These are phyloP conservation scores for Drosophila picticornis DNA, from an alignment of 2,888 invertebrate species.

Conservation along the genomic window DNA sequence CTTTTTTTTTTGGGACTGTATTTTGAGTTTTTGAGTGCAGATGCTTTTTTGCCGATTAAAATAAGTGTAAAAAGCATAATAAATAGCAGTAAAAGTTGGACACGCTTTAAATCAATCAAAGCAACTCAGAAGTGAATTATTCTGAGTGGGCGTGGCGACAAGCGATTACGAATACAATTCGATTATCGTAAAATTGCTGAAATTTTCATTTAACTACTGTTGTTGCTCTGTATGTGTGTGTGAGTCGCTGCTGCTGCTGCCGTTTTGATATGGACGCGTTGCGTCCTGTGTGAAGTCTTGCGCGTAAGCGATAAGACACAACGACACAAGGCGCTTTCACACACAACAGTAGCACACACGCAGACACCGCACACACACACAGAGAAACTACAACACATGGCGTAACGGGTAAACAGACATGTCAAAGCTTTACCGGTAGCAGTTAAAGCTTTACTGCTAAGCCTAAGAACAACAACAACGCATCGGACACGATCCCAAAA, in stretches of 20 bases:
- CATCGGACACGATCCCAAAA: neutral
- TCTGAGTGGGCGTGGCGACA: conserved; percentile 18
- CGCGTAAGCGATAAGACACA: conserved; percentile 3
- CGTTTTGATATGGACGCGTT: neutral
- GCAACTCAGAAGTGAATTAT: neutral
- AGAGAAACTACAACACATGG: neutral
- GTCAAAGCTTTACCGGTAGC: neutral
- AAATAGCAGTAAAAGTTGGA: neutral
- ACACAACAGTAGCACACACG: neutral
- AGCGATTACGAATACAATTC: conserved; percentile 28
- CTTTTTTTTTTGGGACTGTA: neutral
- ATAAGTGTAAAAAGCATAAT: neutral
- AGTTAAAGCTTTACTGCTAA: neutral
- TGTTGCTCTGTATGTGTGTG: neutral
- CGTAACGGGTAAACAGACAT: neutral
- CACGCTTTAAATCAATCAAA: neutral
- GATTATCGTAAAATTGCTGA: conserved; percentile 36
- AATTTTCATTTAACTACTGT: conserved; percentile 1
- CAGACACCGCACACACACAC: neutral
- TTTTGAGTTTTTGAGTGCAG: neutral
- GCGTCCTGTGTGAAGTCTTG: conserved; percentile 5
- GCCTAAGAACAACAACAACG: neutral
- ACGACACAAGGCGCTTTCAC: neutral
- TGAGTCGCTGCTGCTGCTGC: neutral
- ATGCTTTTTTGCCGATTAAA: neutral